Conservation (phyloP, 1,140 invertebrate genomes). For the Coelopa frigida region DNA sequence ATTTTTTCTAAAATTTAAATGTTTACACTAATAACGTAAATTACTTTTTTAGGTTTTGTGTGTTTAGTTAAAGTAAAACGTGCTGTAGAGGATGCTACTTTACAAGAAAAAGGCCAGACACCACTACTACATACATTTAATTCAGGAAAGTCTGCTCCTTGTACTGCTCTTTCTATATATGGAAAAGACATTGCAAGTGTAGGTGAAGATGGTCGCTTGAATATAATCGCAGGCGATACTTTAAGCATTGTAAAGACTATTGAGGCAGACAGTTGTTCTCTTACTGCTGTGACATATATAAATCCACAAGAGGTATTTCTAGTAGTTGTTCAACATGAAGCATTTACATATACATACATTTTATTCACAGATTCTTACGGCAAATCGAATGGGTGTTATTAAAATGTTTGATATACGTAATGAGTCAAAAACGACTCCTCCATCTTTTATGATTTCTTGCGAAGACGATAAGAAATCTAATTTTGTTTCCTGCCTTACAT, state of each 20-base stretch:
- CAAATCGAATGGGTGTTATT: constrained; percentile 77
- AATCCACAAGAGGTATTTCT: constrained; percentile 67
- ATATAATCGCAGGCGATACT: constrained; percentile 26
- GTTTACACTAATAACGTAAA: too few species aligned
- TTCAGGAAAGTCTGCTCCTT: constrained; percentile 52
- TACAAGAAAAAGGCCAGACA: constrained; percentile 50
- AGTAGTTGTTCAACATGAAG: too few species aligned
- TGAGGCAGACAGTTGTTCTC: constrained; percentile 70
- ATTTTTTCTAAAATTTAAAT: too few species aligned
- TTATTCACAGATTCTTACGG: too few species aligned
- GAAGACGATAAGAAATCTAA: constrained; percentile 56
- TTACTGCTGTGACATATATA: constrained; percentile 69
- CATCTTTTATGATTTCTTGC: constrained; percentile 56
- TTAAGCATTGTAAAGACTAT: constrained; percentile 27
- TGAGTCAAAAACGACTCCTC: constrained; percentile 52
- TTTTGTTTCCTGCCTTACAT: constrained; percentile 63
- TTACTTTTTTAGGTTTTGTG: constrained; percentile 44
- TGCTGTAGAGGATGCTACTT: constrained; percentile 48
- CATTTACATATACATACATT: too few species aligned
- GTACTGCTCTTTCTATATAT: constrained; percentile 59
- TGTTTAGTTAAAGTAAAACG: constrained; percentile 54
- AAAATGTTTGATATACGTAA: constrained; percentile 78
- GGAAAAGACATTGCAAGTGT: constrained; percentile 66
- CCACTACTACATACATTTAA: constrained; percentile 59
- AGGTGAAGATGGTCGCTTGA: constrained; percentile 68